phyloP scores from a whole-genome alignment of 2,888 invertebrate genomes.

The Meiosimyza decipiens region DNA sequence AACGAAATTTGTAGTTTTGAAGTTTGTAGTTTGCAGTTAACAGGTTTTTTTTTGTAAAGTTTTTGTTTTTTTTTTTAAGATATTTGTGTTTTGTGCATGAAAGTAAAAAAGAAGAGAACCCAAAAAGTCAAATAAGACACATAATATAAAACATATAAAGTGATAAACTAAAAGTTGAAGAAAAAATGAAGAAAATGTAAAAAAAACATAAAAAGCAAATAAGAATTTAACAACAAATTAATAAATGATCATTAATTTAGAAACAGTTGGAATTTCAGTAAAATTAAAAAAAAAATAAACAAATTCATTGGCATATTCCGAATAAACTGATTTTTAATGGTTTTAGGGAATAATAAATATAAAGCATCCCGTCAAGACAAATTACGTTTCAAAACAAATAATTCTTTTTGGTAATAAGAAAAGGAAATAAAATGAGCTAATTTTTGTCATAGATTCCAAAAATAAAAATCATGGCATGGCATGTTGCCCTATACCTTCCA shows the following conservation, averaged over 20 bases:
- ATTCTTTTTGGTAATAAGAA: no score
- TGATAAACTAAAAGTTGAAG: constrained; percentile 30
- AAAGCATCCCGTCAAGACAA: no score
- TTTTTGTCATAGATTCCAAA: no score
- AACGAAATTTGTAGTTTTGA: constrained; percentile 37
- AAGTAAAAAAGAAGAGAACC: constrained; percentile 58
- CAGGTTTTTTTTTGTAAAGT: constrained; percentile 27
- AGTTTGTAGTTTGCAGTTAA: constrained; percentile 39
- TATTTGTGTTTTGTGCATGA: constrained; percentile 56
- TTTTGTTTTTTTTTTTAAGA: constrained; percentile 42
- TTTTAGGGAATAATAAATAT: no score
- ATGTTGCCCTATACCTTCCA: no score
- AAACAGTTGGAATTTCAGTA: constrained; percentile 36
- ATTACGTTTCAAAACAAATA: no score
- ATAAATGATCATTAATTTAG: constrained; percentile 38
- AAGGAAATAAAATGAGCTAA: no score
- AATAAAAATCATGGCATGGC: no score
- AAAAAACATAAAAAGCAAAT: constrained; percentile 31
- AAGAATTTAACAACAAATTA: constrained; percentile 46
- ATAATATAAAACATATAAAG: constrained; percentile 49
- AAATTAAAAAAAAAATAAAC: not conserved
- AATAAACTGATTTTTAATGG: no score
- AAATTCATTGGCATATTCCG: no score
- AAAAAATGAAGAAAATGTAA: constrained; percentile 28
- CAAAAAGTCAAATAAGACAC: constrained; percentile 52